A percentile compares a stretch with the other conserved stretches of the same genome.
These are phyloP conservation scores for Mactromeris polynyma DNA, from an alignment of 2,888 invertebrate genomes.

Conservation along the genomic window DNA sequence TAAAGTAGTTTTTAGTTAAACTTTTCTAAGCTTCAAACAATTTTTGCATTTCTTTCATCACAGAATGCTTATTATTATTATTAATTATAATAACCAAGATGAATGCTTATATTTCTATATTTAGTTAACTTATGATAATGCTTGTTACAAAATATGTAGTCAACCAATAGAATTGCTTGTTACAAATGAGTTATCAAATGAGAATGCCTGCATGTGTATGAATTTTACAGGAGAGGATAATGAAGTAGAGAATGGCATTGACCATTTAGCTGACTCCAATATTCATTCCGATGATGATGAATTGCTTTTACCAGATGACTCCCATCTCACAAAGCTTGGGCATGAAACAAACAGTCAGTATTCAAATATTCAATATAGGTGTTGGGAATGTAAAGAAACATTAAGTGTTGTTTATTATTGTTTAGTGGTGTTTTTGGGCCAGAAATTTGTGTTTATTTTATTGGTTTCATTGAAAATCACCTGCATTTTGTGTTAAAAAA, in stretches of 20 bases:
- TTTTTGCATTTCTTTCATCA: background rate
- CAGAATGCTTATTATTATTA: background rate
- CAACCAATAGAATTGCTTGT: background rate
- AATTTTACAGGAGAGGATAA: constrained; percentile 62
- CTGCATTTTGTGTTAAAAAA: background rate
- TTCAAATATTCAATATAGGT: constrained; percentile 42
- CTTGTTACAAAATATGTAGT: background rate
- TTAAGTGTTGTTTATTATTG: background rate
- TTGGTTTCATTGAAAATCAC: background rate
- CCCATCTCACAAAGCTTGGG: constrained; percentile 68
- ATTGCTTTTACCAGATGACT: constrained; percentile 79
- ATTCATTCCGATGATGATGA: constrained; percentile 78
- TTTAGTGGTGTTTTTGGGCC: background rate
- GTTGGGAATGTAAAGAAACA: constrained; percentile 22
- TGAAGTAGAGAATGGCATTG: constrained; percentile 52
- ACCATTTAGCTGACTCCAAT: constrained; percentile 70
- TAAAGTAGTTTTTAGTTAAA: background rate
- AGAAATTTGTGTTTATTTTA: background rate
- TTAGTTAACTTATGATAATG: background rate
- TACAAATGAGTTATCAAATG: constrained; percentile 27
- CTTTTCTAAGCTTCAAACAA: background rate
- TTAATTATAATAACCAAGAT: background rate
- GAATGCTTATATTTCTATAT: constrained; percentile 13
- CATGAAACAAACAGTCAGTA: constrained; percentile 65
- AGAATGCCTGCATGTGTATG: constrained; percentile 57